Percentiles rank a stretch among this genome's conserved stretches.
phyloP scores from a whole-genome alignment of 2,888 invertebrate species.

The Agapetus fuscipes region DNA sequence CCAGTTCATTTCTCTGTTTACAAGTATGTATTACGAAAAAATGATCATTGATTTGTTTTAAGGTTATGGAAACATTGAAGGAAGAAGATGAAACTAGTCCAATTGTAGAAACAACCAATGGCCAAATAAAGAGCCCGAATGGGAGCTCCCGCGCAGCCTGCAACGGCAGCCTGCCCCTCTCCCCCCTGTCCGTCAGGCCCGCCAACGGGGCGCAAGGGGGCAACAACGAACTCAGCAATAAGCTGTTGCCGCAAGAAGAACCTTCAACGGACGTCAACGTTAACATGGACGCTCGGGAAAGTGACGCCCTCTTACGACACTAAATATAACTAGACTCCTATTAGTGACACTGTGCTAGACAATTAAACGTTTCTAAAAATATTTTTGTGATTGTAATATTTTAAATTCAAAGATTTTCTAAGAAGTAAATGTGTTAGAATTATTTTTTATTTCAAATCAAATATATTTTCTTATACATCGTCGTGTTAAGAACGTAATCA shows the following conservation, averaged over 20 bases:
- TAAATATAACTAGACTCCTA: too few species aligned
- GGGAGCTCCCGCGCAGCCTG: slow-evolving; percentile 14
- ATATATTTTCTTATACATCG: too few species aligned
- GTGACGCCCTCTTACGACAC: slow-evolving; percentile 19
- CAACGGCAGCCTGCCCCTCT: slow-evolving; percentile 9
- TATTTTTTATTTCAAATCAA: too few species aligned
- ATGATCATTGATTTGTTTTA: too few species aligned
- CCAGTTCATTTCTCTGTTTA: too few species aligned
- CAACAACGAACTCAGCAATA: slow-evolving; percentile 26
- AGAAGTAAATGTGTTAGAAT: too few species aligned
- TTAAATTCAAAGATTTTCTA: too few species aligned
- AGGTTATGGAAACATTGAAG: slow-evolving; percentile 32
- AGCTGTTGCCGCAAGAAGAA: slow-evolving; percentile 10
- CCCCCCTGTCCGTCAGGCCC: slow-evolving; percentile 2
- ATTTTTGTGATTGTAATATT: too few species aligned
- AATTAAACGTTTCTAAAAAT: too few species aligned
- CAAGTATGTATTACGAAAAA: too few species aligned
- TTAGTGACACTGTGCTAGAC: too few species aligned
- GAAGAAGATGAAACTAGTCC: slow-evolving; percentile 36
- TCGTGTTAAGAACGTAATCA: too few species aligned
- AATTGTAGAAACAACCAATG: slow-evolving; percentile 24
- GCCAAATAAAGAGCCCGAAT: slow-evolving; percentile 26
- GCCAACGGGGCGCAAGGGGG: slow-evolving; percentile 26
- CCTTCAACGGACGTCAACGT: slow-evolving; percentile 8
- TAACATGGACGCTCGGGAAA: slow-evolving; percentile 17